phyloP scores from a whole-genome alignment of 1,140 invertebrate species.

The Sminthurides bifidus region DNA sequence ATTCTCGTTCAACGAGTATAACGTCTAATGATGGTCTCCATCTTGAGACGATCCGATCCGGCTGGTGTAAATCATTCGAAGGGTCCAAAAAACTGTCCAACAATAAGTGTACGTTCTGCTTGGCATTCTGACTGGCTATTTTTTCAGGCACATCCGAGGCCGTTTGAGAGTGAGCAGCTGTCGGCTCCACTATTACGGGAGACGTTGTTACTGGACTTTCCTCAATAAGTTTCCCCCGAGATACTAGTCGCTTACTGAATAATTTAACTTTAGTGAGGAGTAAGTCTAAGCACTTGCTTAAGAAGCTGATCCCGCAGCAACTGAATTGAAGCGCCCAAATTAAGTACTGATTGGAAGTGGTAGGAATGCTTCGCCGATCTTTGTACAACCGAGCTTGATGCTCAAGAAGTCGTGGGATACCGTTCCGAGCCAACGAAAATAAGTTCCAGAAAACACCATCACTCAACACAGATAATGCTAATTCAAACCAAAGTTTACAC shows the following conservation, averaged over 20 bases:
- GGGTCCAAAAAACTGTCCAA: slow-evolving; percentile 27
- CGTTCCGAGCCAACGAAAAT: slow-evolving; percentile 18
- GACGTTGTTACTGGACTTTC: not conserved
- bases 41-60: slow-evolving; percentile 21
- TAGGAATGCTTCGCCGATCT: not conserved
- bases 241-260: not conserved
- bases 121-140: not conserved
- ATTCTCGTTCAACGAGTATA: slow-evolving; percentile 21
- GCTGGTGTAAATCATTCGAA: slow-evolving; percentile 20
- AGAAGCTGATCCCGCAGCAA: not conserved
- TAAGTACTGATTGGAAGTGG: too few relatives aligned
- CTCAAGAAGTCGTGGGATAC: slow-evolving; percentile 18
- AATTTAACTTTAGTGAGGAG: not conserved
- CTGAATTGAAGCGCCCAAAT: not conserved
- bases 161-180: not conserved
- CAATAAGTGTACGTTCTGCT: slow-evolving; percentile 16
- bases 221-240: not conserved
- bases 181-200: not conserved
- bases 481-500: slow-evolving; percentile 26
- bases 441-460: slow-evolving; percentile 30
- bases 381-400: not conserved
- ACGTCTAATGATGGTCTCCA: slow-evolving; percentile 23
- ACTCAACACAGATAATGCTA: slow-evolving; percentile 22
- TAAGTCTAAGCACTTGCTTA: not conserved
- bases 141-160: not conserved